A percentile compares a stretch with the other conserved stretches of the same genome.
Evolutionary conservation across 1,140 invertebrate species (phyloP).

Genomic region (Antheraea mylitta): DNA sequence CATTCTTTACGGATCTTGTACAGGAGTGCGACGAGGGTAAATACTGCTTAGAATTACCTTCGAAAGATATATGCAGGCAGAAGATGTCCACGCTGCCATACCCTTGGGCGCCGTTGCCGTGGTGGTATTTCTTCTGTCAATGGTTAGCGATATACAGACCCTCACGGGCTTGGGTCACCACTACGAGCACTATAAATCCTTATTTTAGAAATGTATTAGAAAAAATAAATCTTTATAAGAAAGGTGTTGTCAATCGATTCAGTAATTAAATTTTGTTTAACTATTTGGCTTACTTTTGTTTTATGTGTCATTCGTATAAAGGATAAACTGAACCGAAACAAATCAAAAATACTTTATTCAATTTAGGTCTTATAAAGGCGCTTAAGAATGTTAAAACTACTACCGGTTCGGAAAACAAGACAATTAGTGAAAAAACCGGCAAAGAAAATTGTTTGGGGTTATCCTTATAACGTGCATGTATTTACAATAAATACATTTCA

Average conservation of each 20-base stretch:
- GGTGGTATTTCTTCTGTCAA: slow-evolving; percentile 46
- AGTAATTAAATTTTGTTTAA: neutral
- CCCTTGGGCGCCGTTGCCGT: slow-evolving; percentile 34
- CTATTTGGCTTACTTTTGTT: too few species aligned
- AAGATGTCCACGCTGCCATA: slow-evolving; percentile 25
- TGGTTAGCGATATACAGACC: slow-evolving; percentile 15
- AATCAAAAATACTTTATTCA: too few species aligned
- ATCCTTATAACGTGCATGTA: too few species aligned
- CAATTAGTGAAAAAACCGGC: too few species aligned
- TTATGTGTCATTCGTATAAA: too few species aligned
- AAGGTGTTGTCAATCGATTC: slow-evolving; percentile 7
- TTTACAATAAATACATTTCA: too few species aligned
- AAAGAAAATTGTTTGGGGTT: too few species aligned
- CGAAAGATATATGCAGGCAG: slow-evolving; percentile 34
- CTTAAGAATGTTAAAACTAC: too few species aligned
- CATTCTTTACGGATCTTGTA: slow-evolving; percentile 17
- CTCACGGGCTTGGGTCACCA: slow-evolving; percentile 12
- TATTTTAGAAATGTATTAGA: slow-evolving; percentile 30
- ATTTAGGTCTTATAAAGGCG: too few species aligned
- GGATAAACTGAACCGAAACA: too few species aligned
- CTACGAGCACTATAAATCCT: slow-evolving; percentile 28
- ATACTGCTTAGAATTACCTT: slow-evolving; percentile 35
- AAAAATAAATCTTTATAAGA: slow-evolving; percentile 19
- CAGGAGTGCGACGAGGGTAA: slow-evolving; percentile 24
- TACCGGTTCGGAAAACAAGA: too few species aligned